A percentile compares a stretch with the other conserved stretches of the same genome.
Conservation (phyloP, 2,113 vertebrate species). For the Clupea harengus region DNA sequence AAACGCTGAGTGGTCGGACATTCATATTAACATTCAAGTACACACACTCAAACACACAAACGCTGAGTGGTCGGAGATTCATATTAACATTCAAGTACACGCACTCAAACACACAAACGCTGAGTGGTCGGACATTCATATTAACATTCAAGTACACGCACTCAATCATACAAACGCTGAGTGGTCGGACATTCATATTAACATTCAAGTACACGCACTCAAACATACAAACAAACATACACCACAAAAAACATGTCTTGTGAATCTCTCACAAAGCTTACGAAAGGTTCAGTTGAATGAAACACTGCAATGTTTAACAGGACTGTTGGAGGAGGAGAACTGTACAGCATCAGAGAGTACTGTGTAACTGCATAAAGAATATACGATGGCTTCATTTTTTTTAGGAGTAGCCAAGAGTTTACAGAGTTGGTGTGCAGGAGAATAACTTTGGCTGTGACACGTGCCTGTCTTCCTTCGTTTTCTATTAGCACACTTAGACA, state of each 20-base stretch:
- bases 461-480: conserved; percentile 10
- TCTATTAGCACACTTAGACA: not conserved
- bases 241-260: not conserved
- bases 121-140: not conserved
- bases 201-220: not conserved
- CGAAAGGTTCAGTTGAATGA: not conserved
- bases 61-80: not conserved
- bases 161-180: not conserved
- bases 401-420: not conserved
- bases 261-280: not conserved
- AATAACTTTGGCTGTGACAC: not conserved
- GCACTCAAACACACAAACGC: not conserved
- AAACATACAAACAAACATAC: not conserved
- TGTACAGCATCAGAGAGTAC: not conserved
- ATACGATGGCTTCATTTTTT: conserved; percentile 1
- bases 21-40: not conserved
- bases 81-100: not conserved
- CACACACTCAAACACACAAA: not conserved
- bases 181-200: not conserved
- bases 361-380: not conserved
- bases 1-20: not conserved
- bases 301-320: not conserved
- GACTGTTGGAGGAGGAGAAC: not conserved
- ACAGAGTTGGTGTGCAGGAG: not conserved
- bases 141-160: not conserved